Evolutionary conservation across 2,797 vertebrate genomes (phyloP), one percentile per base, ranked within the genome.

Genomic region (Epinephelus malabaricus): DNA sequence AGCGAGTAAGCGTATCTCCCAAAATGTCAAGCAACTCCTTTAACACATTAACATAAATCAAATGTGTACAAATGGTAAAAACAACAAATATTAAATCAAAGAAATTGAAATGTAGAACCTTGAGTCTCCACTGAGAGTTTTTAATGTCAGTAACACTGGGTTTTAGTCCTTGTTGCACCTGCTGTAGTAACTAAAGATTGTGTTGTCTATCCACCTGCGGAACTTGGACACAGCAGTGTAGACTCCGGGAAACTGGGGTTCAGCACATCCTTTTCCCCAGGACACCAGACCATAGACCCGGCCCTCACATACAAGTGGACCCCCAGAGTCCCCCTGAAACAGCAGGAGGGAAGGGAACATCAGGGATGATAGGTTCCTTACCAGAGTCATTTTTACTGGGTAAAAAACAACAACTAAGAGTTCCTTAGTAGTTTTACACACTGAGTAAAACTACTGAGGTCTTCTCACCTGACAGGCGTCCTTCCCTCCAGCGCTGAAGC

Each of bases 261-360:
- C 92, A 2, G 91, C 96, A 34, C 96, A 97, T 34, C 95, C 91
- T 30, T n/a, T 88, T 1, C 96, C 96, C 96, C 95, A 97, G 34
- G 96, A 97, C 15, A 97, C 96, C 4, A 97, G 56, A 3, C 96
- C 96, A 0, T 96, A 96, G 21, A 96, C 83, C 3, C 92, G 92
- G 15, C 95, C 96, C 0, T 96, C 94, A 8, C 96, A 97, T 2
- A 96, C 94, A 30, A 96, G 92, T 0, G 96, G 95, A 0, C 96
- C 96, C 0, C 96, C 96, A 2, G 96, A 97, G 78, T 97, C 96
- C 0, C 96, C 96, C 96, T 96, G 88, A 64, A 83, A 83, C 25
- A 76, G 23, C 49, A 69, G 4, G 5, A 45, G 8, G 47, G 18
- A 25, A 67, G 2, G 5, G 64, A 60, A 62, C 6, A 23, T 59